Base-by-base conservation (phyloP, 2,888 invertebrate genomes). In the Syritta pipiens region DNA sequence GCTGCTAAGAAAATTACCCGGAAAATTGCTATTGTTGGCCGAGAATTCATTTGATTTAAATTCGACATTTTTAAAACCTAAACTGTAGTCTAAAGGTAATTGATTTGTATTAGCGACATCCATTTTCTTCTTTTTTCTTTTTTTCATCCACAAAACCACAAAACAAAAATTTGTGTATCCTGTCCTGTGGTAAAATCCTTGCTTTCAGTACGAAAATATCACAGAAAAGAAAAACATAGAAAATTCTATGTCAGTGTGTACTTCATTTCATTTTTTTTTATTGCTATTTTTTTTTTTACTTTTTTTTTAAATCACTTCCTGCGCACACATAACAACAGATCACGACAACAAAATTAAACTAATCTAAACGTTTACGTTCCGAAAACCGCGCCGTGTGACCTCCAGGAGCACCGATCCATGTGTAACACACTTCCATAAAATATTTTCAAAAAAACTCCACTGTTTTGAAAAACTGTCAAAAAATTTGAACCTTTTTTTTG, bases 81-180 rank as follows among this genome's bases (percentile, higher is more conserved):
- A 69, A 75, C 87, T 88, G 59, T 88, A 87, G 81, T 87, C 87
- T 63, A 87, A 82, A 67, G 87, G 87, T 83, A 87, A 83, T 81
- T 87, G 86, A 77, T 83, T 77, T 20, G 57, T 55, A 24, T 76
- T 76, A 12, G 76, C 76, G 28, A 76, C 71, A 63, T 76, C 76
- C 76, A 76, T 48, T 68, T 55, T 26, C 35, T 42, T 10, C 40
- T n/a, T n/a, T n/a, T n/a, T n/a, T n/a, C n/a, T n/a, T n/a, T n/a
- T n/a, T n/a, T n/a, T n/a, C n/a, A n/a, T n/a, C n/a, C n/a, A 37
- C 19, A 9, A 46, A 28, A 14, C 19, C n/a, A n/a, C n/a, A 44
- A 24, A 20, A 5, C 7, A 32, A 46, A 40, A 9, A 10, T n/a
- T 20, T 26, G 28, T 46, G 3, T 48, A 14, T 55, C n/a, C 30